Evolutionary conservation across 2,888 invertebrate species (phyloP).

Genomic region (Crepidodera aurea): DNA sequence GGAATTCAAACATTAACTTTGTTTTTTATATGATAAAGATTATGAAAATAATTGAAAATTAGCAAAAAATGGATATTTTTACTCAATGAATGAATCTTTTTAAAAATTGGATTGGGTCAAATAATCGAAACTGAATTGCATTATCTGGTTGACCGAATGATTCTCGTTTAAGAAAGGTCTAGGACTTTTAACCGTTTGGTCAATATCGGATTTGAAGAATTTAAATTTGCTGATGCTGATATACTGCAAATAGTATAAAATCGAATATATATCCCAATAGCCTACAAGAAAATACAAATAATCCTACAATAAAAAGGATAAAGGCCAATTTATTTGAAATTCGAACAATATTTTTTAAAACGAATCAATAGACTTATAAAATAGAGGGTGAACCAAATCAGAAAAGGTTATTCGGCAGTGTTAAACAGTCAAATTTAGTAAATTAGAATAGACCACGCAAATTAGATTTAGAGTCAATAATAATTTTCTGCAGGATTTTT

Average conservation of each 20-base stretch:
- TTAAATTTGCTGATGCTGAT: constrained; percentile 61
- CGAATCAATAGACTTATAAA: neutral
- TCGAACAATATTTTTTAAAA: neutral
- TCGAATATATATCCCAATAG: neutral
- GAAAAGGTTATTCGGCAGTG: too few relatives aligned
- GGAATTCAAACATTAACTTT: too few relatives aligned
- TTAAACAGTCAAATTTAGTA: too few relatives aligned
- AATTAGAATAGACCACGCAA: too few relatives aligned
- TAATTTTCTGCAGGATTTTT: too few relatives aligned
- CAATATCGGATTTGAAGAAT: constrained; percentile 59
- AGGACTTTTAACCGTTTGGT: constrained; percentile 54
- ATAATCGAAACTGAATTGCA: constrained; percentile 52
- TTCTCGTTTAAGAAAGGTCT: constrained; percentile 50
- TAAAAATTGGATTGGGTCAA: constrained; percentile 49
- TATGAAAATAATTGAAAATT: too few relatives aligned
- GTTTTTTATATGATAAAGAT: too few relatives aligned
- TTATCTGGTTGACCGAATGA: constrained; percentile 53
- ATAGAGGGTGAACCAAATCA: too few relatives aligned
- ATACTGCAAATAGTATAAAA: constrained; percentile 53
- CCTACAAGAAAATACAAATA: neutral
- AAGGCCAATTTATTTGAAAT: constrained; percentile 21
- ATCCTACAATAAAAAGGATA: constrained; percentile 10
- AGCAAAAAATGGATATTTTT: neutral
- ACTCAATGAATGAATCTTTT: neutral
- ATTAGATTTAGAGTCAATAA: too few relatives aligned